A percentile compares a stretch with the other conserved stretches of the same genome.
Conservation (phyloP, 2,888 invertebrate species). For the Uropetala carovei region DNA sequence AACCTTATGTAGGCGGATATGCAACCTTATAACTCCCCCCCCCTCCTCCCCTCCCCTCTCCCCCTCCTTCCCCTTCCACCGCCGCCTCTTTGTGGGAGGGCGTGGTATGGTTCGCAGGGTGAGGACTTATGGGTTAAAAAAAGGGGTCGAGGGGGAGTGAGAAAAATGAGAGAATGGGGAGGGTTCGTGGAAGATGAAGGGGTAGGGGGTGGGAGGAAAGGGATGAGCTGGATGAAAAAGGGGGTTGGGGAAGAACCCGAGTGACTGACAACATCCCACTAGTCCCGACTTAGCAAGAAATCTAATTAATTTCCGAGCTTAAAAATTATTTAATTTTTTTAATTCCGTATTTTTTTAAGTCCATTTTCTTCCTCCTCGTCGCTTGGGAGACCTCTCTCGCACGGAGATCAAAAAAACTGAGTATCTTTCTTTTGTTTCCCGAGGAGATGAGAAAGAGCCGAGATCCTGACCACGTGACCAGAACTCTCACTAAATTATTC, state of each 20-base stretch:
- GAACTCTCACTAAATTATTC: background rate
- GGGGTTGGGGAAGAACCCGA: background rate
- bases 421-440: background rate
- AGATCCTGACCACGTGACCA: background rate
- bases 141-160: background rate
- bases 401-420: background rate
- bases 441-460: background rate
- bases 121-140: conserved; percentile 34
- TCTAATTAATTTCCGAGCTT: conserved; percentile 64
- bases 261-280: conserved; percentile 54
- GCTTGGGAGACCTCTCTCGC: background rate
- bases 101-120: background rate
- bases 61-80: background rate
- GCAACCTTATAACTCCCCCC: conserved; percentile 41
- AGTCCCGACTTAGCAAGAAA: conserved; percentile 49
- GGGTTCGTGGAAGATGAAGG: background rate
- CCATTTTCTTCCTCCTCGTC: background rate
- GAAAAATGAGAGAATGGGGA: background rate
- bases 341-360: conserved; percentile 11
- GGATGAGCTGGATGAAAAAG: background rate
- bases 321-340: conserved; percentile 35
- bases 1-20: conserved; percentile 46
- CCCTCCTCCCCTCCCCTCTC: background rate
- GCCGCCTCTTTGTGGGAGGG: background rate
- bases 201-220: background rate